phyloP scores from a whole-genome alignment of 2,888 invertebrate species.

The Leucoma salicis region DNA sequence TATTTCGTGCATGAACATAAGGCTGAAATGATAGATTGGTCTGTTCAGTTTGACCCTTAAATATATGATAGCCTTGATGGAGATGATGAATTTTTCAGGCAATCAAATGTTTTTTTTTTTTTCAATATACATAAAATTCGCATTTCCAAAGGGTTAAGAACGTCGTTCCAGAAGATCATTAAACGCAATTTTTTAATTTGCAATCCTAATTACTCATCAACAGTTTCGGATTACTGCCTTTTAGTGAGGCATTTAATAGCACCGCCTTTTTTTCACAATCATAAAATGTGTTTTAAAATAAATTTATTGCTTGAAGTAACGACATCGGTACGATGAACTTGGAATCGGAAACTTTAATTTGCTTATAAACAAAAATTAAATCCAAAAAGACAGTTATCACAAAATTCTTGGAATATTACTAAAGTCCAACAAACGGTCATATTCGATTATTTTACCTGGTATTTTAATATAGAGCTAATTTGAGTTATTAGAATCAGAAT shows the following conservation, averaged over 20 bases:
- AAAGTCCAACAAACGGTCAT: conserved; percentile 15
- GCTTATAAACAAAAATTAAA: conserved; percentile 12
- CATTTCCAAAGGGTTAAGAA: neutral
- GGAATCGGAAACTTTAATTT: conserved; percentile 31
- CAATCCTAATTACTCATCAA: conserved; percentile 20
- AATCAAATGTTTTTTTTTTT: neutral
- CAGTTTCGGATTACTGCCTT: conserved; percentile 17
- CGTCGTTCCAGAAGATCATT: conserved; percentile 12
- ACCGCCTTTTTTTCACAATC: conserved; percentile 12
- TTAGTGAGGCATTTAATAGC: conserved; percentile 27
- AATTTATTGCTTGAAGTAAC: conserved; percentile 30
- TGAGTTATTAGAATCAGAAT: neutral
- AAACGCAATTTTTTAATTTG: conserved; percentile 21
- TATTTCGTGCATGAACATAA: no score
- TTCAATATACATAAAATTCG: neutral
- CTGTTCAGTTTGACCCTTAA: no score
- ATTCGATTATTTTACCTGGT: neutral
- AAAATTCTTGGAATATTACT: conserved; percentile 26
- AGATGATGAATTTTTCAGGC: neutral
- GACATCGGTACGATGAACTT: conserved; percentile 21
- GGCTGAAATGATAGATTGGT: no score
- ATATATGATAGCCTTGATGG: neutral
- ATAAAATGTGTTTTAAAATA: conserved; percentile 27
- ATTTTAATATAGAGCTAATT: neutral
- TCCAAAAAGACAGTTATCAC: neutral